Evolutionary conservation across 2,888 invertebrate genomes (phyloP).

Genomic region (Drosophila mimetica): DNA sequence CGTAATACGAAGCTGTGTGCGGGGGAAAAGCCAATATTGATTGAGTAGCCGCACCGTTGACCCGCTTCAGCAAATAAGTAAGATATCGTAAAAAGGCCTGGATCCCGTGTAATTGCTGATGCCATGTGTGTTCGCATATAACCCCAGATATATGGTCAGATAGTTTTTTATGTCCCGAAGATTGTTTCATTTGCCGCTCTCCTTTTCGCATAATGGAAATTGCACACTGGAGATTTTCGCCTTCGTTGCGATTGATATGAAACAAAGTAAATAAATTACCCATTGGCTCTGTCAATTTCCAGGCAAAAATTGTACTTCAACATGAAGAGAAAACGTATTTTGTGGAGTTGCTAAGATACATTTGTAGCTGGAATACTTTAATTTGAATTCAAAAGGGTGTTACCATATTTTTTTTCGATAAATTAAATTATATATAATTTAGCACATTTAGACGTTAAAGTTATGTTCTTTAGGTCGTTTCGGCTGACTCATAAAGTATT

Average conservation of each 20-base stretch:
- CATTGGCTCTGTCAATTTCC: constrained; percentile 7
- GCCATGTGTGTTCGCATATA: constrained; percentile 28
- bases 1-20: constrained; percentile 25
- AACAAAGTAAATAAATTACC: constrained; percentile 28
- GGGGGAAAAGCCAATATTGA: constrained; percentile 70
- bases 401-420: no score
- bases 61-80: constrained; percentile 57
- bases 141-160: constrained; percentile 24
- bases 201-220: constrained; percentile 44
- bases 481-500: no score
- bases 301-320: background rate
- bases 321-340: background rate
- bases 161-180: constrained; percentile 62
- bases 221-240: constrained; percentile 55
- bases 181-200: constrained; percentile 54
- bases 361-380: no score
- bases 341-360: background rate
- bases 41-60: constrained; percentile 69
- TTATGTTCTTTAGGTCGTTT: no score
- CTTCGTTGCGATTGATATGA: constrained; percentile 50
- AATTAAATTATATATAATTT: no score
- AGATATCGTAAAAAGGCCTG: constrained; percentile 52
- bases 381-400: no score
- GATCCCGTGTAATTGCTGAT: constrained; percentile 38
- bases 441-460: no score